Percentiles rank a stretch among this genome's conserved stretches.
Conservation (phyloP, 2,797 vertebrate genomes). For the Phrynocephalus guinanensis region DNA sequence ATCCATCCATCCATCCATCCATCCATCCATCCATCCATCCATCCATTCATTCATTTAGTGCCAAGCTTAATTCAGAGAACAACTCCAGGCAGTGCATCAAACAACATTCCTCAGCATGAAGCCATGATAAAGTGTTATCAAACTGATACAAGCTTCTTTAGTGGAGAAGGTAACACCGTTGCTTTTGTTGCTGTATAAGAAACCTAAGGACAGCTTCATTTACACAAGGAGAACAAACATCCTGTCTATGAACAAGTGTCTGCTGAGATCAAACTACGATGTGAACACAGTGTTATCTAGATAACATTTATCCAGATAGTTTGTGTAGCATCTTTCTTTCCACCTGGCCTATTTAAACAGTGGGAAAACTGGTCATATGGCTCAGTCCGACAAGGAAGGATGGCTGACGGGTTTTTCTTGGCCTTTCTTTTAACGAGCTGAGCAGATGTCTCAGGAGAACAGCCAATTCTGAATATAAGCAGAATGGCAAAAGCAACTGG, state of each 20-base stretch:
- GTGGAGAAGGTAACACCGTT: no score
- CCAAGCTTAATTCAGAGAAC: no score
- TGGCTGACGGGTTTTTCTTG: not conserved
- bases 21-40: no score
- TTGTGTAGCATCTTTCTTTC: not conserved
- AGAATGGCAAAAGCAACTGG: conserved; percentile 25
- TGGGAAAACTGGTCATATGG: conserved; percentile 1
- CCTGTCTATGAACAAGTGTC: not conserved
- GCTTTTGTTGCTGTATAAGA: not conserved
- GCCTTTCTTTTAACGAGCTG: conserved; percentile 21
- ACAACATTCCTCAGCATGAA: no score
- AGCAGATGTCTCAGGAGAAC: conserved; percentile 36
- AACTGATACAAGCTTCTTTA: no score
- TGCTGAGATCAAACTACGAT: not conserved
- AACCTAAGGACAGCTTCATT: not conserved
- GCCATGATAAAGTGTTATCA: no score
- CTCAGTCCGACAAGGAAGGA: not conserved
- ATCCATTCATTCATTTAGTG: no score
- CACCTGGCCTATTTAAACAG: conserved; percentile 12
- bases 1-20: no score
- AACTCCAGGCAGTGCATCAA: no score
- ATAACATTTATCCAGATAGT: not conserved
- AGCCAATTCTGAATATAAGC: conserved; percentile 28
- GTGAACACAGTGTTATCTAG: not conserved
- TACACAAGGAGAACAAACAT: not conserved